These are phyloP conservation scores for Polydrusus cervinus DNA, from an alignment of 2,888 invertebrate species.

Conservation along the genomic window DNA sequence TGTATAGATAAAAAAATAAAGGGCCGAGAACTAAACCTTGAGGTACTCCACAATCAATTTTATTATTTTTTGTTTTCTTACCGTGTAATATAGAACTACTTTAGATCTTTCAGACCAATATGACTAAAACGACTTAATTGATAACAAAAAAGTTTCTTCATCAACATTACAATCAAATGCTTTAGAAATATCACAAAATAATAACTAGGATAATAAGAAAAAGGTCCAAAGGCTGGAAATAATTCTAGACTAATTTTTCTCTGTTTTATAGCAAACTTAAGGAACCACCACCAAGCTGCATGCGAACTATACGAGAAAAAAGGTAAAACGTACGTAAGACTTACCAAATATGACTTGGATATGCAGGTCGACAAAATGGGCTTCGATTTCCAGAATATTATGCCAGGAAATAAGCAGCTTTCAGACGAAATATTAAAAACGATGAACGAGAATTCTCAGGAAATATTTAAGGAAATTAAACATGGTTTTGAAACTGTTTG, in stretches of 20 bases:
- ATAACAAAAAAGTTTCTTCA: too few species aligned
- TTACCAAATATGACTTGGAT: constrained; percentile 69
- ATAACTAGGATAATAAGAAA: too few species aligned
- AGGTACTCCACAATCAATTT: too few species aligned
- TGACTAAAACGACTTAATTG: too few species aligned
- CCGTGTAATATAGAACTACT: too few species aligned
- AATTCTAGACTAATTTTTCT: background rate
- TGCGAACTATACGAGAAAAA: constrained; percentile 60
- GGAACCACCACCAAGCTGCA: constrained; percentile 50
- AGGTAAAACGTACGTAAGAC: constrained; percentile 57
- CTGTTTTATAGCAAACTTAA: constrained; percentile 50
- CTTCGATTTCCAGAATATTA: constrained; percentile 58
- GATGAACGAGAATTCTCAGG: constrained; percentile 59
- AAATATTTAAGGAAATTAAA: constrained; percentile 59
- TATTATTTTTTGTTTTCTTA: too few species aligned
- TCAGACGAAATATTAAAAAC: constrained; percentile 57
- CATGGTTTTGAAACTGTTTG: constrained; percentile 57
- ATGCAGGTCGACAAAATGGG: constrained; percentile 73
- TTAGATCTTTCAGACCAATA: too few species aligned
- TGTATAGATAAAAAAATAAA: too few species aligned
- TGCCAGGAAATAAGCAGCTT: constrained; percentile 60
- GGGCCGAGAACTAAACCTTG: too few species aligned
- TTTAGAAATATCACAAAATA: too few species aligned
- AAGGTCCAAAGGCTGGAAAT: too few species aligned
- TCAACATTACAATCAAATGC: too few species aligned